A percentile compares a stretch with the other conserved stretches of the same genome.
phyloP scores from a whole-genome alignment of 2,888 invertebrate genomes.

The Nomada hirtipes region DNA sequence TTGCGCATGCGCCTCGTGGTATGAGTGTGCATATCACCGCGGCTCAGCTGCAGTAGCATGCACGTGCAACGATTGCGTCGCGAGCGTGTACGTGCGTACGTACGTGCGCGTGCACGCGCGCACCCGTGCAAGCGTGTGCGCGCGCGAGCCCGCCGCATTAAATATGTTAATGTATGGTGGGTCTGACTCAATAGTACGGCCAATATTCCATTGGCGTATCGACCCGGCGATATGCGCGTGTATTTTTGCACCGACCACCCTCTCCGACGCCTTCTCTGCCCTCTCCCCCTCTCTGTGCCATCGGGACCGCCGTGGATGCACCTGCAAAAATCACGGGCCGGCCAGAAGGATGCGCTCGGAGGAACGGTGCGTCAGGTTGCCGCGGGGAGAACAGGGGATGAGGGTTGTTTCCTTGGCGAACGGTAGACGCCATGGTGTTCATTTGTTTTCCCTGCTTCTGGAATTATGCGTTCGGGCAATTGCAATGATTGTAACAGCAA shows the following conservation, averaged over 20 bases:
- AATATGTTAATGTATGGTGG: constrained; percentile 72
- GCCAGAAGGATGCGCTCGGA: constrained; percentile 1
- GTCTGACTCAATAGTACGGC: constrained; percentile 70
- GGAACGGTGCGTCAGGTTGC: constrained; percentile 3
- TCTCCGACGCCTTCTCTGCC: background rate
- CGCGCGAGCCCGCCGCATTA: constrained; percentile 54
- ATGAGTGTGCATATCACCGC: constrained; percentile 45
- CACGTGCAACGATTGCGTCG: constrained; percentile 23
- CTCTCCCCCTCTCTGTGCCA: background rate
- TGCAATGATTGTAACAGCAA: no score
- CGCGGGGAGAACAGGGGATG: background rate
- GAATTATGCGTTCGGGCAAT: no score
- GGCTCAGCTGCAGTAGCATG: constrained; percentile 13
- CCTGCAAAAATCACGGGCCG: constrained; percentile 47
- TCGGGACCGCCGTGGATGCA: constrained; percentile 42
- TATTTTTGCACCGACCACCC: constrained; percentile 55
- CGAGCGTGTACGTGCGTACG: background rate
- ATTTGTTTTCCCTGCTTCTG: no score
- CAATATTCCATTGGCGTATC: constrained; percentile 66
- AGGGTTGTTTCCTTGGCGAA: background rate
- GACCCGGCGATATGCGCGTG: constrained; percentile 48
- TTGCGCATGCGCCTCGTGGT: constrained; percentile 66
- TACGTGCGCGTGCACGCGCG: constrained; percentile 6
- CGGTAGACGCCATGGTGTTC: no score
- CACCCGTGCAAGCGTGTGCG: constrained; percentile 5